phyloP scores from a whole-genome alignment of 1,140 invertebrate genomes.

The Cheumatopsyche charites region DNA sequence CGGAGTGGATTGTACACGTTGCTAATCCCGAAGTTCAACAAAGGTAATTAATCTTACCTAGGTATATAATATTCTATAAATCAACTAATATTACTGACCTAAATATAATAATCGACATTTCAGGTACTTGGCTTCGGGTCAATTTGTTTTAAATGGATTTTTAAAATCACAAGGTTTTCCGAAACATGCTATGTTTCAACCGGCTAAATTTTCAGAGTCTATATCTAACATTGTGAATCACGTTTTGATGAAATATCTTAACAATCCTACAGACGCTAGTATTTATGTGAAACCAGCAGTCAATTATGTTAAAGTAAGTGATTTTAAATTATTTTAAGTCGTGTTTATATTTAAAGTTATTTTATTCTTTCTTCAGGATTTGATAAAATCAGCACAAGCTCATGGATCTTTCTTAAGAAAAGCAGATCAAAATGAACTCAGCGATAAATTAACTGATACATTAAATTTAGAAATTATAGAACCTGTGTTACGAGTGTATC shows the following conservation, averaged over 20 bases:
- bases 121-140: slow-evolving; percentile 71
- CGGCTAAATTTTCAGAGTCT: slow-evolving; percentile 70
- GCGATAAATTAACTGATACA: slow-evolving; percentile 76
- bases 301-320: slow-evolving; percentile 67
- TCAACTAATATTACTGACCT: too few relatives aligned
- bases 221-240: slow-evolving; percentile 70
- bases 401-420: slow-evolving; percentile 39
- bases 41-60: slow-evolving; percentile 60
- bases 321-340: not conserved
- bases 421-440: slow-evolving; percentile 64
- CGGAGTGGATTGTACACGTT: slow-evolving; percentile 73
- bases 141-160: slow-evolving; percentile 76
- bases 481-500: slow-evolving; percentile 74
- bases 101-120: too few relatives aligned
- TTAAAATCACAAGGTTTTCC: slow-evolving; percentile 77
- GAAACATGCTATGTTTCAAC: slow-evolving; percentile 72
- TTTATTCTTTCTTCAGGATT: slow-evolving; percentile 33
- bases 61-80: slow-evolving; percentile 24
- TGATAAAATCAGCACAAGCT: slow-evolving; percentile 36
- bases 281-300: slow-evolving; percentile 77
- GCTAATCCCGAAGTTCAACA: slow-evolving; percentile 77
- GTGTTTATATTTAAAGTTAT: slow-evolving; percentile 4
- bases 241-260: slow-evolving; percentile 71
- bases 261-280: slow-evolving; percentile 72
- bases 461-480: slow-evolving; percentile 81